Conservation (phyloP, 2,113 vertebrate genomes). For the Hucho hucho region DNA sequence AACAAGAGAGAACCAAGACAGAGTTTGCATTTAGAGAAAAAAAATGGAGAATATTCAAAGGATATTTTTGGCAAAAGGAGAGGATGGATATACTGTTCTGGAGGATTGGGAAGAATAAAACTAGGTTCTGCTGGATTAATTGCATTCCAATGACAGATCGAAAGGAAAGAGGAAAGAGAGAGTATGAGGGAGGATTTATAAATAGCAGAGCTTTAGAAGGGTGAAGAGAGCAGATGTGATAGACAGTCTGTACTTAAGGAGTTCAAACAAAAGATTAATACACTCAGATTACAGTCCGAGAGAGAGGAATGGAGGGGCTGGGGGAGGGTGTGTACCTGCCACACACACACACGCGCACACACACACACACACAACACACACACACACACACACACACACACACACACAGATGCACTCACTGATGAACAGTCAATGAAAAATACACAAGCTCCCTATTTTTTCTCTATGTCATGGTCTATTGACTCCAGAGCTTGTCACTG, state of each 20-base stretch:
- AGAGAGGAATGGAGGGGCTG: constrained; percentile 10
- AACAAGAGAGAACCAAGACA: constrained; percentile 7
- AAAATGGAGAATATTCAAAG: constrained; percentile 9
- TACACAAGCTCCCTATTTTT: background rate
- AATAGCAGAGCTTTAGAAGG: constrained; percentile 68
- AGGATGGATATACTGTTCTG: constrained; percentile 35
- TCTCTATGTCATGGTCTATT: background rate
- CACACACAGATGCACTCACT: constrained; percentile 3
- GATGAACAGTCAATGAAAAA: background rate
- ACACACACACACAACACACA: constrained; percentile 4
- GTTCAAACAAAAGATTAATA: constrained; percentile 81
- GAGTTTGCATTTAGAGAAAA: background rate
- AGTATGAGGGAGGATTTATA: constrained; percentile 50
- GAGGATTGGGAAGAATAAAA: constrained; percentile 24
- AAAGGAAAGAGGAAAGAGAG: constrained; percentile 16
- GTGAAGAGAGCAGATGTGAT: constrained; percentile 78
- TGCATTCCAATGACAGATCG: constrained; percentile 10
- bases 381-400: constrained; percentile 24
- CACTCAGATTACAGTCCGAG: constrained; percentile 70
- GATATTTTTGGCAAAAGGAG: constrained; percentile 26
- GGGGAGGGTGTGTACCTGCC: background rate
- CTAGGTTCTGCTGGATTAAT: constrained; percentile 22
- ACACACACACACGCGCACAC: constrained; percentile 9
- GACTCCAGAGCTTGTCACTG: background rate
- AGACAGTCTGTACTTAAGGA: constrained; percentile 75